Evolutionary conservation across 2,797 vertebrate genomes (phyloP).

Genomic region (Squalus acanthias): DNA sequence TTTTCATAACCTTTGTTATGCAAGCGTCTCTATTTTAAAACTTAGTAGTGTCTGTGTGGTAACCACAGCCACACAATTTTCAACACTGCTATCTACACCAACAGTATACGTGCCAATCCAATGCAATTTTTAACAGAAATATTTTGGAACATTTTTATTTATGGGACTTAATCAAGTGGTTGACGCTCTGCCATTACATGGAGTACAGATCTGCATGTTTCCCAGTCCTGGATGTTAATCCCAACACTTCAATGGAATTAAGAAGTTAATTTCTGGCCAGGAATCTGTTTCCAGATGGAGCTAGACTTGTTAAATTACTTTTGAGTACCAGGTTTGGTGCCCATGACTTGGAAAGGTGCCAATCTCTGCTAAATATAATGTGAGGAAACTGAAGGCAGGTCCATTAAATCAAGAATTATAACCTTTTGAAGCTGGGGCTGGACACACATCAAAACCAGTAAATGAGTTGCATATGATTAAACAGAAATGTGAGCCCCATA

Average conservation of each 20-base stretch:
- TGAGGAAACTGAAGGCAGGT: background rate
- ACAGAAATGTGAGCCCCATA: background rate
- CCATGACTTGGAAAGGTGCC: background rate
- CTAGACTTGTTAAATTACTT: background rate
- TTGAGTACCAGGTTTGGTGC: background rate
- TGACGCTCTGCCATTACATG: too few species aligned
- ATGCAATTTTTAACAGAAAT: background rate
- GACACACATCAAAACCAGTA: background rate
- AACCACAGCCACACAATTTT: background rate
- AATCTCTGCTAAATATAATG: background rate
- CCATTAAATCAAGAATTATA: background rate
- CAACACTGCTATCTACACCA: background rate
- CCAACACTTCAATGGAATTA: background rate
- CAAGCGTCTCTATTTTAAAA: background rate
- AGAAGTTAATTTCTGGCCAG: background rate
- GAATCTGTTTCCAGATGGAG: background rate
- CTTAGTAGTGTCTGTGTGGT: background rate
- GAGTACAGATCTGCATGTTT: background rate
- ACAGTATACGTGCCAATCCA: background rate
- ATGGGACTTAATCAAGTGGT: background rate
- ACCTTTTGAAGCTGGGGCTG: background rate
- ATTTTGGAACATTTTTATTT: background rate
- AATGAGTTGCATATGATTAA: background rate
- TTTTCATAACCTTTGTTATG: background rate
- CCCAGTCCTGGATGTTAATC: background rate